Base-by-base conservation (phyloP, 2,113 vertebrate genomes). In the Sinocyclocheilus anshuiensis region DNA sequence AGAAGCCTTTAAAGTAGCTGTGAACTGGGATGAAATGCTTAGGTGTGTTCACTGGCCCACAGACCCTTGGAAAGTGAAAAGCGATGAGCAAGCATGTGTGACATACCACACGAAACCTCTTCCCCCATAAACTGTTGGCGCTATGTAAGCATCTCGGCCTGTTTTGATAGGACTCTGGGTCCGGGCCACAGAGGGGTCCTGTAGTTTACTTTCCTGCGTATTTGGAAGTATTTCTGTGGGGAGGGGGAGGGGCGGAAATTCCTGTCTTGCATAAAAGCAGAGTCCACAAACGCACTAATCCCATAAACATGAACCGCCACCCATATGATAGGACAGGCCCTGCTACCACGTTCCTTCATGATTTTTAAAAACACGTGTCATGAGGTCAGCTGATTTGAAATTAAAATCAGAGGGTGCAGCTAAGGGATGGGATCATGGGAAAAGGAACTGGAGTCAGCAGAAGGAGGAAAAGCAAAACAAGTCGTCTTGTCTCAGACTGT, bases 191-290 rank as follows among this genome's bases (percentile, higher is more conserved):
- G 50, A 75, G 63, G 84, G 26, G 72, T 86, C 55, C 48, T 77
- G 50, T 79, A 81, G 77, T 71, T 77, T 50, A 4, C 9, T 81
- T 81, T 86, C 42, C 85, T 86, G 84, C 24, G 42, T 53, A 50
- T 85, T 57, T 86, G 84, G 36, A 48, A 71, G 69, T 57, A 71
- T 74, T 63, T 85, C 74, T 65, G 77, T 29, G 59, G 65, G 57
- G 18, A 50, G 50, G 65, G 45, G 86, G 67, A 67, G 75, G 81
- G 82, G 53, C 76, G 50, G 84, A 86, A 77, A 89, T 88, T 84
- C 77, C 77, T 86, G 75, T 26, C 85, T 88, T 86, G 77, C 82
- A 22, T 90, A 77, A 86, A 33, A 75, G 50, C 67, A 9, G 78
- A 87, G 77, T 65, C 63, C 55, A 59, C 45, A 67, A 0, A 83